phyloP scores from a whole-genome alignment of 2,888 invertebrate species.

The Trichogramma dendrolimi region DNA sequence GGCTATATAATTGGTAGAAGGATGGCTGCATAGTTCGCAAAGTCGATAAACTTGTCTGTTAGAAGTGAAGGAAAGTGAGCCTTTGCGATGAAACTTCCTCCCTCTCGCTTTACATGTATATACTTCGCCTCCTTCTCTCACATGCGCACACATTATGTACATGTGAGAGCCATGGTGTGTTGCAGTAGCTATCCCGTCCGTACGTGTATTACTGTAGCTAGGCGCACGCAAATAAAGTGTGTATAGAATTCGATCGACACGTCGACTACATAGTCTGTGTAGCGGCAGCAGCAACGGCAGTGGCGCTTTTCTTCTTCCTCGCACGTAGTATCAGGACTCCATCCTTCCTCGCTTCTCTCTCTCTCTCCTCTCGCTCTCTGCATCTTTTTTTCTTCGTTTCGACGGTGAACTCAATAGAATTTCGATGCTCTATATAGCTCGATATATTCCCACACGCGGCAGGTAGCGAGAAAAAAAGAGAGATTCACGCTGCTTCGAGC shows the following conservation, averaged over 20 bases:
- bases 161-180: not conserved
- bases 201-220: not conserved
- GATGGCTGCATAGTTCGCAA: constrained; percentile 19
- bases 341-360: too few relatives aligned
- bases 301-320: too few relatives aligned
- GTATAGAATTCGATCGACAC: constrained; percentile 4
- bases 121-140: not conserved
- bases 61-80: not conserved
- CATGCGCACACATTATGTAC: not conserved
- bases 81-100: not conserved
- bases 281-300: too few relatives aligned
- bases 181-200: not conserved
- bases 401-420: too few relatives aligned
- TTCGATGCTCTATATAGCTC: too few relatives aligned
- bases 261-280: not conserved
- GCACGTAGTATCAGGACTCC: too few relatives aligned
- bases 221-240: constrained; percentile 5
- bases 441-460: too few relatives aligned
- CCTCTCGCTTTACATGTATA: too few relatives aligned
- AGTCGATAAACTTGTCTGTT: constrained; percentile 22
- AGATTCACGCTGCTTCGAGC: too few relatives aligned
- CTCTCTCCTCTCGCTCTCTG: too few relatives aligned
- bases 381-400: too few relatives aligned
- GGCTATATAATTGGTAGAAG: constrained; percentile 8
- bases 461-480: too few relatives aligned